Conservation (phyloP, 2,797 vertebrate species). For the Lithobates sylvaticus region DNA sequence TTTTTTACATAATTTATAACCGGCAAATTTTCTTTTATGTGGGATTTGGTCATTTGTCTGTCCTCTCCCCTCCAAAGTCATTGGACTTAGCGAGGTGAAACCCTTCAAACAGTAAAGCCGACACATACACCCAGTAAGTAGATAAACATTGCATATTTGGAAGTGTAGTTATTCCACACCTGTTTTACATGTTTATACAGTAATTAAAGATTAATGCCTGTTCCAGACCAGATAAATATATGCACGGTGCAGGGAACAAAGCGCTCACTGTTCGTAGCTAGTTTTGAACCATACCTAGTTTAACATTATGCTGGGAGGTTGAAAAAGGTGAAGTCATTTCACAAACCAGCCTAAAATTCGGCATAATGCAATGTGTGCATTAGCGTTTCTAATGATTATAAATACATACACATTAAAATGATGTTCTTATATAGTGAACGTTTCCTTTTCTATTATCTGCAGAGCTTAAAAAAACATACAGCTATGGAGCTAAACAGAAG, state of each 20-base stretch:
- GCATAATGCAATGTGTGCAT: neutral
- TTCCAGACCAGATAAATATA: slow-evolving; percentile 82
- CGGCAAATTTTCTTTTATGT: slow-evolving; percentile 80
- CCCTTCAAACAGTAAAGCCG: slow-evolving; percentile 65
- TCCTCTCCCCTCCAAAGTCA: slow-evolving; percentile 63
- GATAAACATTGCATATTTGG: slow-evolving; percentile 73
- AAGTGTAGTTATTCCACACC: slow-evolving; percentile 83
- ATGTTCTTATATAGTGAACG: neutral
- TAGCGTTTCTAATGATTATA: neutral
- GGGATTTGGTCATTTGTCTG: slow-evolving; percentile 73
- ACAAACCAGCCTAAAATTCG: slow-evolving; percentile 31
- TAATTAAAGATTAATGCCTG: slow-evolving; percentile 87
- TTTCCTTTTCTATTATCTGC: neutral
- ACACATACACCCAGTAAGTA: slow-evolving; percentile 63
- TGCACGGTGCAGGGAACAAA: slow-evolving; percentile 72
- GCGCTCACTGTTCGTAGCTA: slow-evolving; percentile 70
- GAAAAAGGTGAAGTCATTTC: slow-evolving; percentile 67
- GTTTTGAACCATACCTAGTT: slow-evolving; percentile 66
- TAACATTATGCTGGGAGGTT: slow-evolving; percentile 65
- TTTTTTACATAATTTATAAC: slow-evolving; percentile 79
- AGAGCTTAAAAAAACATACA: neutral
- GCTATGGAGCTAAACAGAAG: neutral
- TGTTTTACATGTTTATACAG: slow-evolving; percentile 88
- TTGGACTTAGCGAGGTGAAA: slow-evolving; percentile 70
- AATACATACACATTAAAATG: neutral